A percentile compares a stretch with the other conserved stretches of the same genome.
phyloP scores from a whole-genome alignment of 53 echinoderm and acorn worm genomes.

The Hippasteria phrygiana region DNA sequence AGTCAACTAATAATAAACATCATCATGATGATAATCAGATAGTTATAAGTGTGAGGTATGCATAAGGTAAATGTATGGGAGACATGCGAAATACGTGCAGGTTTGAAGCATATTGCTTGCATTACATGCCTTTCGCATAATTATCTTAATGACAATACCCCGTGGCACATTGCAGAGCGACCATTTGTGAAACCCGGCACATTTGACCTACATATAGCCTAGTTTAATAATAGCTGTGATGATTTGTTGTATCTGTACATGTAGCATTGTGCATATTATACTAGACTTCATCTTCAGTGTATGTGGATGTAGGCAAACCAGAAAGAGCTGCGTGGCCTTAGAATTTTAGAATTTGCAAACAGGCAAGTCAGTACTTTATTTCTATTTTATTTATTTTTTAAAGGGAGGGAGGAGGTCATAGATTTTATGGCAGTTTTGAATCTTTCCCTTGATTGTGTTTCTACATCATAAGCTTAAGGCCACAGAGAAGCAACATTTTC shows the following conservation, averaged over 20 bases:
- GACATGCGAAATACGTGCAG: too few species aligned
- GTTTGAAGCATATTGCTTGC: constrained; percentile 9
- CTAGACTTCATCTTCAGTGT: background rate
- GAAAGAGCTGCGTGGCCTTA: background rate
- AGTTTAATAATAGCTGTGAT: background rate
- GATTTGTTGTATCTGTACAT: background rate
- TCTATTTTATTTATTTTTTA: background rate
- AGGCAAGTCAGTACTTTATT: background rate
- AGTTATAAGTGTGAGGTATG: too few species aligned
- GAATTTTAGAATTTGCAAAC: background rate
- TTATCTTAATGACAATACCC: background rate
- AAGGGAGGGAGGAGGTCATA: too few species aligned
- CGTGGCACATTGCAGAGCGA: background rate
- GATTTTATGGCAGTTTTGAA: too few species aligned
- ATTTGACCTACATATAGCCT: too few species aligned
- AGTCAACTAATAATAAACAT: too few species aligned
- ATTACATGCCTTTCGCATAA: background rate
- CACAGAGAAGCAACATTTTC: too few species aligned
- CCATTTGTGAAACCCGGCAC: background rate
- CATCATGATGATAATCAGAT: too few species aligned
- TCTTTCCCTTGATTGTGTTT: too few species aligned
- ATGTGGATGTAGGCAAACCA: background rate
- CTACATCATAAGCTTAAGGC: too few species aligned
- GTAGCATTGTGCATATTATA: background rate
- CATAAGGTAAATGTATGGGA: too few species aligned